Conservation (phyloP, 2,888 invertebrate genomes). For the Drepanosiphum platanoidis region DNA sequence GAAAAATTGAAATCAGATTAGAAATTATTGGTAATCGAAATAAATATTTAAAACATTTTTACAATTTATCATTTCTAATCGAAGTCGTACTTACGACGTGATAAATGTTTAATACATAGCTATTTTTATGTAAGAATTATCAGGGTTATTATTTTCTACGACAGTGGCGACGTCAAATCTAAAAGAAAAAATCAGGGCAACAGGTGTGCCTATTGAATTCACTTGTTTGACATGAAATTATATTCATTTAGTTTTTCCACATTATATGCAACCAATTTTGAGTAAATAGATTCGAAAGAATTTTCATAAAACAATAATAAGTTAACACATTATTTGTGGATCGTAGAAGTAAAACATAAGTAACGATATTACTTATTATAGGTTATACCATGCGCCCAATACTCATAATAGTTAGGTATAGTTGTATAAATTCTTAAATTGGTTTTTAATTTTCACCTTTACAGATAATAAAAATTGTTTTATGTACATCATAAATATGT, state of each 20-base stretch:
- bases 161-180: not conserved
- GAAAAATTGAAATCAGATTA: no score
- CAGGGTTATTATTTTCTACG: slow-evolving; percentile 8
- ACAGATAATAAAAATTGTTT: not conserved
- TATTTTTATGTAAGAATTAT: not conserved
- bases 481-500: no score
- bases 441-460: no score
- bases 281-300: not conserved
- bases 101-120: not conserved
- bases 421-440: not conserved
- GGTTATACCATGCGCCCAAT: no score
- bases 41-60: not conserved
- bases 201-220: slow-evolving; percentile 32
- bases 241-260: not conserved
- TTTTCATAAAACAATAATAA: not conserved
- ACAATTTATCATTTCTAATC: not conserved
- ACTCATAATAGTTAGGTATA: no score
- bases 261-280: not conserved
- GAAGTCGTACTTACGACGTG: not conserved
- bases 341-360: no score
- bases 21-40: no score
- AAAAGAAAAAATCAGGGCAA: slow-evolving; percentile 14
- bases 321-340: no score
- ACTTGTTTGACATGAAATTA: slow-evolving; percentile 11
- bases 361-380: no score